Base-by-base conservation (phyloP, 1,140 invertebrate species). In the Drosophila erecta region DNA sequence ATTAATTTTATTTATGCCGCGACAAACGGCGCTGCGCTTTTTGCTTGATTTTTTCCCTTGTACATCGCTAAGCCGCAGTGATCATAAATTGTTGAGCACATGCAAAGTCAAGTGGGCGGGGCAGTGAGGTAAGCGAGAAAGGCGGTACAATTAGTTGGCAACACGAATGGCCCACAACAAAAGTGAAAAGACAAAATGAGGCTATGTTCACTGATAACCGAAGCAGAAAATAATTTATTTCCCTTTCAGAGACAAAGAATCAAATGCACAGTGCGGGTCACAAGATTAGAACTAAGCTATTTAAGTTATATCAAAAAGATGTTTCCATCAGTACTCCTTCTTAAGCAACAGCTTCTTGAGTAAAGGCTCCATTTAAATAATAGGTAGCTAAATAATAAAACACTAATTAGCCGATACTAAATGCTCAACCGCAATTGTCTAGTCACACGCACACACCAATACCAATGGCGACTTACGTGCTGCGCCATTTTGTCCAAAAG, bases 1-100 rank as follows among this genome's bases (percentile, higher is more conserved):
- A 81, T 81, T 81, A 73, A 81, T 69, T 77, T 64, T 81, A 77
- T 81, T 77, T 81, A 77, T 81, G 79, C 67, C 61, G 74, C 74
- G 58, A 81, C 73, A 77, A 81, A 60, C 55, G 61, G 59, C 73
- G 73, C 53, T 73, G 64, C 59, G 60, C 64, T 75, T 59, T 51
- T 72, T 49, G 27, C 67, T 24, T 0, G 10, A 51, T 37, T 50
- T 20, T 44, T 20, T 12, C 20, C 41, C 22, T 35, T 20, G n/a
- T 47, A 47, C 37, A 60, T 3, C 10, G 62, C 64, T 70, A 50
- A 80, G 65, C 71, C 78, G 73, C 79, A 81, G 47, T 64, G 79
- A 67, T 81, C 79, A 81, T 81, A 81, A 81, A 81, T 81, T 81
- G 67, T 74, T 81, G 49, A 81, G 62, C 61, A 57, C 57, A 81